Evolutionary conservation across 2,888 invertebrate species (phyloP).

Genomic region (Alloscopus bannaensis): DNA sequence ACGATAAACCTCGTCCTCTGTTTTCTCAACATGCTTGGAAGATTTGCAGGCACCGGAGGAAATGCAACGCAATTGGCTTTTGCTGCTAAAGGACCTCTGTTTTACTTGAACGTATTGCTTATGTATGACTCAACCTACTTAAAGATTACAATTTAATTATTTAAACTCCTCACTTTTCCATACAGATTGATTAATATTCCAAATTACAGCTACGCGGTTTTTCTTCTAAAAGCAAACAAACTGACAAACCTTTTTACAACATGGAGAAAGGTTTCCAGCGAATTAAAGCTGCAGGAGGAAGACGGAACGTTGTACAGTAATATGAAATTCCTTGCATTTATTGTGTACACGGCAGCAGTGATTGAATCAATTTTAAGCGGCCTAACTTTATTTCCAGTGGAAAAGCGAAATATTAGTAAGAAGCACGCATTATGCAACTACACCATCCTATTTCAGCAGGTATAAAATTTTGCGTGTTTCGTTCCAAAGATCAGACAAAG

Average conservation of each 20-base stretch:
- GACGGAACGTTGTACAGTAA: constrained; percentile 32
- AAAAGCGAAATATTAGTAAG: not conserved
- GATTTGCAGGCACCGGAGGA: constrained; percentile 50
- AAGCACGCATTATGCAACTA: not conserved
- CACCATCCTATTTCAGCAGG: constrained; percentile 1
- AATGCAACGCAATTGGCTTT: constrained; percentile 61
- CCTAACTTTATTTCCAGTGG: constrained; percentile 44
- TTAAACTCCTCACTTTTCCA: too few species aligned
- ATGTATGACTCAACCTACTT: constrained; percentile 33
- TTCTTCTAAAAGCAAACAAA: constrained; percentile 36
- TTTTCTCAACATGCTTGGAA: constrained; percentile 31
- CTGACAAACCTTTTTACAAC: constrained; percentile 45
- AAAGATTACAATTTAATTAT: constrained; percentile 1
- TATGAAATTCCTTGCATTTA: not conserved
- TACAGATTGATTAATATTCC: not conserved
- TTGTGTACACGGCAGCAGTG: constrained; percentile 44
- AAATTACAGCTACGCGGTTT: constrained; percentile 52
- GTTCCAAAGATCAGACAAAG: not conserved
- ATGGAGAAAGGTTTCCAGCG: constrained; percentile 51
- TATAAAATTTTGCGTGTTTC: not conserved
- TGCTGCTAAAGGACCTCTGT: constrained; percentile 45
- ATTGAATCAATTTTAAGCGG: constrained; percentile 26
- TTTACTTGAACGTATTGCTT: constrained; percentile 49
- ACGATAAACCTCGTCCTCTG: constrained; percentile 41
- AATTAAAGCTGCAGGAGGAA: constrained; percentile 36